Percentiles rank a stretch among this genome's conserved stretches.
Conservation (phyloP, 2,113 vertebrate species). For the Festucalex cinctus region DNA sequence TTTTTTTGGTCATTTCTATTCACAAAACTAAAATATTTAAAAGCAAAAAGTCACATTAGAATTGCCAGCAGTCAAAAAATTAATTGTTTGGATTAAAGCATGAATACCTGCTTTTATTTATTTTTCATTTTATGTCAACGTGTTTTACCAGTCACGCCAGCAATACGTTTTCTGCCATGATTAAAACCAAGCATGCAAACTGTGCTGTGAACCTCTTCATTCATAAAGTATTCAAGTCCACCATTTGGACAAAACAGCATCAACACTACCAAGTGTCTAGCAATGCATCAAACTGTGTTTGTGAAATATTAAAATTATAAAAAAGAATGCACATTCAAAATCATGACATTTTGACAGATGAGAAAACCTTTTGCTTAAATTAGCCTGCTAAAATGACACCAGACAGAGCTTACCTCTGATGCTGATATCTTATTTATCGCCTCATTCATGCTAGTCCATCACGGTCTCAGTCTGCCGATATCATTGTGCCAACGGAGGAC, state of each 20-base stretch:
- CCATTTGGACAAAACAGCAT: no score
- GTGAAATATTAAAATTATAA: background rate
- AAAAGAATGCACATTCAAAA: background rate
- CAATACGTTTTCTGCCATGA: no score
- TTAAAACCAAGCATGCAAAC: no score
- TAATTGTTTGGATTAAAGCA: background rate
- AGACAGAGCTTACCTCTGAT: slow-evolving; percentile 58
- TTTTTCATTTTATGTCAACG: no score
- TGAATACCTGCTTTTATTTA: background rate
- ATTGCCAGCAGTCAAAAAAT: background rate
- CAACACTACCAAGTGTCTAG: background rate
- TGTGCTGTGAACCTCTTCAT: no score
- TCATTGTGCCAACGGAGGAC: slow-evolving; percentile 18
- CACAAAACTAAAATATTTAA: background rate
- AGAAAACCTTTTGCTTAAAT: background rate
- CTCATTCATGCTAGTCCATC: slow-evolving; percentile 36
- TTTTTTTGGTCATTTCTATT: background rate
- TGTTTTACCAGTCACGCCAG: no score
- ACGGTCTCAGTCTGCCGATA: slow-evolving; percentile 24
- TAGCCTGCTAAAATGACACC: background rate
- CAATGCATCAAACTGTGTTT: background rate
- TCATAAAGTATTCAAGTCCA: no score
- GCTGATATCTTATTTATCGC: slow-evolving; percentile 49
- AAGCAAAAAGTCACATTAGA: background rate
- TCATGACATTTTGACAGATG: background rate